A percentile compares a stretch with the other conserved stretches of the same genome.
Conservation (phyloP, 2,113 vertebrate genomes). For the Pituophis catenifer region DNA sequence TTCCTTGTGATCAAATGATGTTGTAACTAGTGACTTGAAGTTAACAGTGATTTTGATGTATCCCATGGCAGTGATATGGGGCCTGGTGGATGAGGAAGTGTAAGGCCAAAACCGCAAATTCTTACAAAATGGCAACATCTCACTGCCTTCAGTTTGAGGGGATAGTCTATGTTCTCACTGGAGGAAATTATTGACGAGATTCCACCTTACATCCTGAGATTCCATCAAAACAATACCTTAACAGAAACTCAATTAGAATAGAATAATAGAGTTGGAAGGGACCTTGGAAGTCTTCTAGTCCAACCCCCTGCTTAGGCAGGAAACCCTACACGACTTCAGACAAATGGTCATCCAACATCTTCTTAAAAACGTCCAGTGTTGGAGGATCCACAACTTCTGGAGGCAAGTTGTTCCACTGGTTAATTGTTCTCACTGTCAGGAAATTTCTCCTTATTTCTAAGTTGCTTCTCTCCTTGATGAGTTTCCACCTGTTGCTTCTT, state of each 20-base stretch:
- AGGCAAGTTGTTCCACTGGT: no score
- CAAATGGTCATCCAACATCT: no score
- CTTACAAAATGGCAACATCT: not conserved
- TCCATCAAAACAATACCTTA: not conserved
- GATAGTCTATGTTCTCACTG: not conserved
- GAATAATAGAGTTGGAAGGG: no score
- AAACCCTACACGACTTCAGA: no score
- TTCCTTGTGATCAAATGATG: not conserved
- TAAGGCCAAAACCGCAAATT: not conserved
- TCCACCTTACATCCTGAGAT: not conserved
- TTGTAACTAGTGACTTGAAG: not conserved
- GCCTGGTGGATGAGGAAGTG: not conserved
- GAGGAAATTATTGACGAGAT: not conserved
- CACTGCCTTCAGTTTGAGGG: not conserved
- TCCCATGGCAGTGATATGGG: not conserved
- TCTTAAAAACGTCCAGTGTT: no score
- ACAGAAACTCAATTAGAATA: not conserved
- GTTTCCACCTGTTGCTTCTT: no score
- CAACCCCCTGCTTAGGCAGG: no score
- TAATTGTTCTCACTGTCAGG: no score
- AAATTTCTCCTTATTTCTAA: no score
- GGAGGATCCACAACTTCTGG: no score
- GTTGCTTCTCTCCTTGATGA: no score
- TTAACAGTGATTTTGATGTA: not conserved
- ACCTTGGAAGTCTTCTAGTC: no score